Conservation (phyloP, 2,888 invertebrate genomes). For the Callyntrura sp. region DNA sequence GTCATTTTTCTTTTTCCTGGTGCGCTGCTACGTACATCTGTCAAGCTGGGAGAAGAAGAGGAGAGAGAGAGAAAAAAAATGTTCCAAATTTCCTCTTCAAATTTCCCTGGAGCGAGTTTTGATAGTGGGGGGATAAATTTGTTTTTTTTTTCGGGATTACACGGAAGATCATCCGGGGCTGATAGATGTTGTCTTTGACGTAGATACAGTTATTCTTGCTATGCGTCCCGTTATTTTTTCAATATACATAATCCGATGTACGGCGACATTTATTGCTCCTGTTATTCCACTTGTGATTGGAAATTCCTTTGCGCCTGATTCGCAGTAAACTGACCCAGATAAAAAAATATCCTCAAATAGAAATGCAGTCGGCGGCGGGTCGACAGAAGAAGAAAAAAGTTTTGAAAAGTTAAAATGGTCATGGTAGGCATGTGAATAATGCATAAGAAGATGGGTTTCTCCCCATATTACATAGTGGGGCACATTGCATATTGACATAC, state of each 20-base stretch:
- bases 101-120: slow-evolving; percentile 31
- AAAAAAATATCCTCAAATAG: neutral
- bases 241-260: neutral
- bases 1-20: neutral
- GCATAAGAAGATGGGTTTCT: neutral
- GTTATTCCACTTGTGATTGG: neutral
- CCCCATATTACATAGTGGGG: too few species aligned
- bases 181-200: neutral
- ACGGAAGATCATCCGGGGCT: neutral
- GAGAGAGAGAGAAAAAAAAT: neutral
- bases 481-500: neutral
- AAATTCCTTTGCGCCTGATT: neutral
- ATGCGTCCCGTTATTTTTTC: too few species aligned
- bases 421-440: neutral
- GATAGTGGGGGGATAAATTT: neutral
- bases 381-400: neutral
- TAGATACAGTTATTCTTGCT: too few species aligned
- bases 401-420: neutral
- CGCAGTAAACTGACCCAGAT: slow-evolving; percentile 3
- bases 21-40: too few species aligned
- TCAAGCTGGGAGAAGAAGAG: too few species aligned
- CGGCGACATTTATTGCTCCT: neutral
- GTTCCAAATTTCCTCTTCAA: neutral
- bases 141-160: neutral
- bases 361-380: neutral